Conservation (phyloP, 2,797 vertebrate species). For the Lepilemur ruficaudatus region DNA sequence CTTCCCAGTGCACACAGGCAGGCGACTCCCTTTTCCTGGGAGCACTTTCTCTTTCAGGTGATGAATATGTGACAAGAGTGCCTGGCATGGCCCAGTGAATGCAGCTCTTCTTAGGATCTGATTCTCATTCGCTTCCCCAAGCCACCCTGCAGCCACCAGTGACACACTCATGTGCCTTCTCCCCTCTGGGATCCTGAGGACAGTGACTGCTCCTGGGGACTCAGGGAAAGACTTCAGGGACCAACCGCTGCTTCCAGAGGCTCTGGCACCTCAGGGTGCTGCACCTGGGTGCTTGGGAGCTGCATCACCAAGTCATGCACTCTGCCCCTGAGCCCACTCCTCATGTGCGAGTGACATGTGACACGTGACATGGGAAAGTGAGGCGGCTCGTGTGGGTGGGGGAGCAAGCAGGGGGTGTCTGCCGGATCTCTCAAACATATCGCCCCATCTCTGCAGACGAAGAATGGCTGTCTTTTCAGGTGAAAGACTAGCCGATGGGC, state of each 20-base stretch:
- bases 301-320: not conserved
- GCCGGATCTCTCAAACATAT: not conserved
- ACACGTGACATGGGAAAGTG: not conserved
- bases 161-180: not conserved
- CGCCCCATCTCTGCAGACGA: not conserved
- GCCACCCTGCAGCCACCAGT: not conserved
- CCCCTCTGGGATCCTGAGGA: not conserved
- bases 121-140: not conserved
- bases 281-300: not conserved
- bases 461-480: slow-evolving; percentile 56
- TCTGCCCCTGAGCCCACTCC: not conserved
- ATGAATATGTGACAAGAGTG: fast-evolving
- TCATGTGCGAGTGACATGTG: not conserved
- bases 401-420: not conserved
- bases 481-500: slow-evolving; percentile 62
- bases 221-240: not conserved
- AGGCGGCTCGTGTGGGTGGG: not conserved
- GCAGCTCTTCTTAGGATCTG: not conserved
- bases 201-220: not conserved
- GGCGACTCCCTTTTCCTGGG: not conserved
- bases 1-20: no score
- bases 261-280: not conserved
- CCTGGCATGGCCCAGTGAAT: not conserved
- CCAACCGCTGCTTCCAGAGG: not conserved
- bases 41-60: not conserved